Conservation (phyloP, 30 jellyfish, hydroid and myxozoan genomes). For the Aurelia sp. region DNA sequence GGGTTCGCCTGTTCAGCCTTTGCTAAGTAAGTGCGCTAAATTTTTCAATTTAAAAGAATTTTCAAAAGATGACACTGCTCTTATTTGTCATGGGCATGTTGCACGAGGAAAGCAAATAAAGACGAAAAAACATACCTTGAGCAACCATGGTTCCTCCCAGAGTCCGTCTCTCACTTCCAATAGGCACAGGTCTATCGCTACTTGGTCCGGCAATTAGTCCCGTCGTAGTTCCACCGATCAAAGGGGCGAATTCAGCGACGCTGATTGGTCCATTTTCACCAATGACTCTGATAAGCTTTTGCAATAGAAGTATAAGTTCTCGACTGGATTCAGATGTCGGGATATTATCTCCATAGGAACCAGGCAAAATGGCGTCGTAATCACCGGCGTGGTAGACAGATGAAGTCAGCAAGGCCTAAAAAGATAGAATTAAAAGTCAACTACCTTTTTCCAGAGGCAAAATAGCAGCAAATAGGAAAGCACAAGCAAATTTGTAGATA, state of each 20-base stretch:
- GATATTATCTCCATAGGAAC: conserved; percentile 92
- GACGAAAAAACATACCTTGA: no score
- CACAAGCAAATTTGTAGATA: no score
- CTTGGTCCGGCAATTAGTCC: conserved; percentile 46
- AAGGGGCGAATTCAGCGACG: conserved; percentile 32
- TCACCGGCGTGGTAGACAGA: conserved; percentile 86
- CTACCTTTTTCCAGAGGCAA: no score
- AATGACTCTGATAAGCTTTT: conserved; percentile 82
- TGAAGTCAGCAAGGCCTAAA: conserved; percentile 63
- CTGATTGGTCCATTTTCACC: conserved; percentile 88
- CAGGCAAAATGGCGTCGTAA: conserved; percentile 81
- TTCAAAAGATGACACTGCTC: no score
- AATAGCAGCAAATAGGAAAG: no score
- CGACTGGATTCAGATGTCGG: conserved; percentile 91
- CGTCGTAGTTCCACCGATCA: conserved; percentile 48
- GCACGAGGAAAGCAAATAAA: no score
- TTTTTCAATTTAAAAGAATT: no score
- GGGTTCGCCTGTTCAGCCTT: no score
- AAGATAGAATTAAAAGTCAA: background rate
- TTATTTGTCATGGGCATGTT: no score
- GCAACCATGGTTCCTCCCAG: background rate
- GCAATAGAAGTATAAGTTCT: conserved; percentile 84
- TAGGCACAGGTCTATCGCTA: conserved; percentile 45
- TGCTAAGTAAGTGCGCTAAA: no score
- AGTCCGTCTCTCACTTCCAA: conserved; percentile 40